Evolutionary conservation across 2,888 invertebrate species (phyloP).

Genomic region (Spatulosminthurus flaviceps): DNA sequence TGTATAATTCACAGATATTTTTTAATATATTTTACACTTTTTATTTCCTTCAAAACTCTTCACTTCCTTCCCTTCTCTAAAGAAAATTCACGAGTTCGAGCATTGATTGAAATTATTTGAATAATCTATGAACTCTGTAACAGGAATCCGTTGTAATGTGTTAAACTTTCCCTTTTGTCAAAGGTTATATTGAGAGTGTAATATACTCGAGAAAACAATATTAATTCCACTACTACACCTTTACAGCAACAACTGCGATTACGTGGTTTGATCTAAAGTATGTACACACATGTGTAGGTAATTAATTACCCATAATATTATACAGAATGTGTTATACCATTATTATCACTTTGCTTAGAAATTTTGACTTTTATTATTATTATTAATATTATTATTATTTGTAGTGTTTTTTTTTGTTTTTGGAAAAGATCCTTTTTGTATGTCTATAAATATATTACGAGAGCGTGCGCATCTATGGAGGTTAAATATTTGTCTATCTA

Average conservation of each 20-base stretch:
- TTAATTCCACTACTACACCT: too few species aligned
- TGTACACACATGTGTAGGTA: neutral
- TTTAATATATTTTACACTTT: neutral
- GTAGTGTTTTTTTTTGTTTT: conserved; percentile 1
- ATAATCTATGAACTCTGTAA: neutral
- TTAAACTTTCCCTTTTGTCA: conserved; percentile 24
- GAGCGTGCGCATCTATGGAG: neutral
- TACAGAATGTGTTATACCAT: too few species aligned
- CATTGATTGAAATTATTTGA: conserved; percentile 6
- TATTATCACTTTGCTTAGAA: neutral
- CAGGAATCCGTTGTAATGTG: neutral
- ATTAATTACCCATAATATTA: neutral
- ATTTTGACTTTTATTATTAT: conserved; percentile 1
- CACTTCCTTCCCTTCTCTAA: conserved; percentile 6
- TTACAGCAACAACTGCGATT: neutral
- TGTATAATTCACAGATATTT: neutral
- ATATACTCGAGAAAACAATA: neutral
- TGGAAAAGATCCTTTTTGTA: conserved; percentile 18
- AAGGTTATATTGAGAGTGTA: neutral
- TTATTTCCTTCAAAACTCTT: neutral
- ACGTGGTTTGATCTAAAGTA: neutral
- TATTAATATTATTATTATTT: neutral
- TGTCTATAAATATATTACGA: conserved; percentile 4
- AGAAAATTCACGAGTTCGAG: neutral
- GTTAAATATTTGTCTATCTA: conserved; percentile 13